Evolutionary conservation across 2,113 vertebrate species (phyloP).

Genomic region (Sus scrofa): DNA sequence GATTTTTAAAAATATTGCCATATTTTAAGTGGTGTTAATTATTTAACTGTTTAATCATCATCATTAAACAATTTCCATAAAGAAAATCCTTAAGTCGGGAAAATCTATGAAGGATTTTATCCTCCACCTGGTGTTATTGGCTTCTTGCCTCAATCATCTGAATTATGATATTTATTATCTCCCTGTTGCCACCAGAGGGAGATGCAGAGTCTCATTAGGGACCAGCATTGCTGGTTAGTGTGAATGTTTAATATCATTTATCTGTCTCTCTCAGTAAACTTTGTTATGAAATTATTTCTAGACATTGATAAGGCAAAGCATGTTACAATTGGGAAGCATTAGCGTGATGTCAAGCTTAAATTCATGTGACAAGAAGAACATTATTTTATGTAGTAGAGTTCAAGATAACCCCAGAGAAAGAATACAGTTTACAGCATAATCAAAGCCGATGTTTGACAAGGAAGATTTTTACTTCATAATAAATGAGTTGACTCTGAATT

Average conservation of each 20-base stretch:
- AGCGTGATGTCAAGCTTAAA: constrained; percentile 30
- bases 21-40: not conserved
- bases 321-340: not conserved
- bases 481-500: not conserved
- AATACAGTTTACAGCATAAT: constrained; percentile 27
- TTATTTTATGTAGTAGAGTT: not conserved
- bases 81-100: not conserved
- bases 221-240: not conserved
- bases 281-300: constrained; percentile 30
- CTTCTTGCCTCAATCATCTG: not conserved
- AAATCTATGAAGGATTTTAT: not conserved
- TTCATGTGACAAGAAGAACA: not conserved
- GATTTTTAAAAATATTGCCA: not conserved
- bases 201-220: not conserved
- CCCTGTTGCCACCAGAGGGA: constrained; percentile 12
- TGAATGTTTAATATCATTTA: not conserved
- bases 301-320: not conserved
- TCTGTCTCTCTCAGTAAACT: not conserved
- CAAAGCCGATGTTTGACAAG: constrained; percentile 37
- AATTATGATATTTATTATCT: not conserved
- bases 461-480: not conserved
- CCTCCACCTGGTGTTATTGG: not conserved
- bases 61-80: too few species aligned
- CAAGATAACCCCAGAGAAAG: not conserved
- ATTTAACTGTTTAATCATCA: too few species aligned